Evolutionary conservation across 2,888 invertebrate species (phyloP).

Genomic region (Eupithecia insigniata): DNA sequence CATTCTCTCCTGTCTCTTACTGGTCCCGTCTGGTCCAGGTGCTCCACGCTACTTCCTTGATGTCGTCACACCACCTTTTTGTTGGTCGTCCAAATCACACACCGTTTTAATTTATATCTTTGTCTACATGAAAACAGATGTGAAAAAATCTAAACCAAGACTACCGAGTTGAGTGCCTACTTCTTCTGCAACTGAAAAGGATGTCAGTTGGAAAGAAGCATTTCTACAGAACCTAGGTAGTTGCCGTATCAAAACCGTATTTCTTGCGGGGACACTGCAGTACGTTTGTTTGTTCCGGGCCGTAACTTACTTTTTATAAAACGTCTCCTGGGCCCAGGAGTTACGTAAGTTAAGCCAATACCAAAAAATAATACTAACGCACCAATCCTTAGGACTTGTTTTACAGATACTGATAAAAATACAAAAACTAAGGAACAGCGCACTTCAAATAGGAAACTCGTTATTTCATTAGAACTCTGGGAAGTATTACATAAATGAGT

Average conservation of each 20-base stretch:
- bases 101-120: too few relatives aligned
- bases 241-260: conserved; percentile 60
- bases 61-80: too few relatives aligned
- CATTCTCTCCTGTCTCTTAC: too few relatives aligned
- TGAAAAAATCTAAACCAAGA: conserved; percentile 2
- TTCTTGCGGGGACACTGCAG: conserved; percentile 66
- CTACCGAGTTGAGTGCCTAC: conserved; percentile 12
- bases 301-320: conserved; percentile 73
- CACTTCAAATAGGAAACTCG: background rate
- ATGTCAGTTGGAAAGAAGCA: conserved; percentile 39
- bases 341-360: conserved; percentile 59
- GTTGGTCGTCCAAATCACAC: too few relatives aligned
- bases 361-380: background rate
- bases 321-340: conserved; percentile 61
- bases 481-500: background rate
- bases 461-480: background rate
- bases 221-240: conserved; percentile 55
- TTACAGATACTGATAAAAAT: background rate
- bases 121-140: background rate
- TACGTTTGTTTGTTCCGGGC: conserved; percentile 74
- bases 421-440: background rate
- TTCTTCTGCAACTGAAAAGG: conserved; percentile 17
- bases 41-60: too few relatives aligned
- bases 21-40: too few relatives aligned
- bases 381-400: background rate